These are phyloP conservation scores for Patella caerulea DNA, from an alignment of 2,888 invertebrate genomes.

Conservation along the genomic window DNA sequence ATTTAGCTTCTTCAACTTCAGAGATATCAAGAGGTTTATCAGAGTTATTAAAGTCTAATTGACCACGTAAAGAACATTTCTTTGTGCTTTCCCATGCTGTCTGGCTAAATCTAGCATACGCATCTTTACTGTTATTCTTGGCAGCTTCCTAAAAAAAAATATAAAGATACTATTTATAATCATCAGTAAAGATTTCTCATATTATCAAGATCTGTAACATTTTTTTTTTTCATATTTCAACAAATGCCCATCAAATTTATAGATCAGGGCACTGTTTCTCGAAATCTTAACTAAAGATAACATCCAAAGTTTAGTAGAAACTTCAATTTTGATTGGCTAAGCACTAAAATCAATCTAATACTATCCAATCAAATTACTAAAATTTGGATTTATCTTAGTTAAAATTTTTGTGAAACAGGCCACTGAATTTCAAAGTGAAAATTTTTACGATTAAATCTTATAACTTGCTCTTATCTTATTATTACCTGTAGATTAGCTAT, in stretches of 20 bases:
- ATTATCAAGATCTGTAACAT: not conserved
- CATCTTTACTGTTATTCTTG: conserved; percentile 82
- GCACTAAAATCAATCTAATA: too few relatives aligned
- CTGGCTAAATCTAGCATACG: conserved; percentile 88
- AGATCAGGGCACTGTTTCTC: too few relatives aligned
- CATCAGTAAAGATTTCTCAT: not conserved
- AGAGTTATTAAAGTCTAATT: conserved; percentile 86
- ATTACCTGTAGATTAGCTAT: conserved; percentile 82
- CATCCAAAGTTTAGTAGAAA: too few relatives aligned
- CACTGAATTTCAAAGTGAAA: not conserved
- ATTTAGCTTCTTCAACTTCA: conserved; percentile 93
- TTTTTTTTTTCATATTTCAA: not conserved
- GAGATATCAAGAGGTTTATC: conserved; percentile 82
- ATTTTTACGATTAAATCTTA: too few relatives aligned
- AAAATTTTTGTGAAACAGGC: too few relatives aligned
- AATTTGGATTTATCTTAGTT: too few relatives aligned
- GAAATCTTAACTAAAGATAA: too few relatives aligned
- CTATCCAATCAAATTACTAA: too few relatives aligned
- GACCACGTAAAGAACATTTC: conserved; percentile 92
- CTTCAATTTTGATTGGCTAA: too few relatives aligned
- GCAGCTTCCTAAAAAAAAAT: conserved; percentile 83
- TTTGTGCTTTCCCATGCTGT: conserved; percentile 88
- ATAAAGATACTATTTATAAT: not conserved
- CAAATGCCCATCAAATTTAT: not conserved
- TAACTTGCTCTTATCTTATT: too few relatives aligned